Evolutionary conservation across 2,888 invertebrate genomes (phyloP).

Genomic region (Nipponacmea schrenckii): DNA sequence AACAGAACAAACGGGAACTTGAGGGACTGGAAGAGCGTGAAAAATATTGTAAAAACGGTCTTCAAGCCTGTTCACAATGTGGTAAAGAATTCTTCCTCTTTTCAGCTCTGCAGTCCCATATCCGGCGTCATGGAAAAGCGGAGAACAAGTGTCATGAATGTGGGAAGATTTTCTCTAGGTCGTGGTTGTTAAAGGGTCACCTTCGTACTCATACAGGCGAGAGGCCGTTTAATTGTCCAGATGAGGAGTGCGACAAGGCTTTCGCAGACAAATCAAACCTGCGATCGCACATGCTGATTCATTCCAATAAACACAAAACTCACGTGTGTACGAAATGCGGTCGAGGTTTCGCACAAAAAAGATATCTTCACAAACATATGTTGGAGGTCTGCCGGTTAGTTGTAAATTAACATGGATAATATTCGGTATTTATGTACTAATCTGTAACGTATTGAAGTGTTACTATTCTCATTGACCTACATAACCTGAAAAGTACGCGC

Average conservation of each 20-base stretch:
- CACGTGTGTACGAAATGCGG: slow-evolving; percentile 60
- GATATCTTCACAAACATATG: slow-evolving; percentile 65
- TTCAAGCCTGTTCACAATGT: slow-evolving; percentile 46
- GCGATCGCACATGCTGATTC: slow-evolving; percentile 63
- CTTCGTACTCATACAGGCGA: slow-evolving; percentile 66
- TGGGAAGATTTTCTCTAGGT: slow-evolving; percentile 61
- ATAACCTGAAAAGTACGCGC: no score
- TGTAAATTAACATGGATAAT: no score
- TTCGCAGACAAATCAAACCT: slow-evolving; percentile 67
- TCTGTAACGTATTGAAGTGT: no score
- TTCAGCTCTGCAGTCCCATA: slow-evolving; percentile 48
- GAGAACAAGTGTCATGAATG: slow-evolving; percentile 60
- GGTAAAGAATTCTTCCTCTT: slow-evolving; percentile 44
- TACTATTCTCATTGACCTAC: no score
- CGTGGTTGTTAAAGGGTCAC: slow-evolving; percentile 66
- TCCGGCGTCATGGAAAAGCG: slow-evolving; percentile 45
- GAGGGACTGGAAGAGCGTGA: slow-evolving; percentile 2
- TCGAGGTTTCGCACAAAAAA: slow-evolving; percentile 64
- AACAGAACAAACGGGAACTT: neutral
- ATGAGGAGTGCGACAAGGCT: slow-evolving; percentile 58
- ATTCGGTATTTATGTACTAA: no score
- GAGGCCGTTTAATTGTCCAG: slow-evolving; percentile 58
- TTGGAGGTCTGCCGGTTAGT: slow-evolving; percentile 59
- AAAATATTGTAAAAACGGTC: slow-evolving; percentile 23
- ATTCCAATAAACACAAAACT: slow-evolving; percentile 57